Percentiles rank a stretch among this genome's conserved stretches.
Evolutionary conservation across 1,140 invertebrate species (phyloP).

Genomic region (Drosophila nannoptera): DNA sequence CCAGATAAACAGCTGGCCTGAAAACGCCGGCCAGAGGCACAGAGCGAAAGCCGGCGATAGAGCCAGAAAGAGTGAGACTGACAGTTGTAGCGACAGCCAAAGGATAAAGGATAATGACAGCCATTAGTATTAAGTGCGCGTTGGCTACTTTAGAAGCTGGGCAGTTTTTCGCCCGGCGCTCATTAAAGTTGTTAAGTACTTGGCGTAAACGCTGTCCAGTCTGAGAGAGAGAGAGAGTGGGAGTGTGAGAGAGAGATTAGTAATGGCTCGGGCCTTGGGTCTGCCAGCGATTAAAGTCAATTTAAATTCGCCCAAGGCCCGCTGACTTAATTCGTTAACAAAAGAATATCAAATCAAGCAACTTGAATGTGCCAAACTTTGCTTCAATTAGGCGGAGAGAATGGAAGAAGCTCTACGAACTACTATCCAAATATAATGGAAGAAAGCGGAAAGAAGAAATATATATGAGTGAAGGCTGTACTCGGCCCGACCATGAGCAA

Average conservation of each 20-base stretch:
- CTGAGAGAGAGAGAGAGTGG: neutral
- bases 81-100: conserved; percentile 72
- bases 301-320: conserved; percentile 63
- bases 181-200: conserved; percentile 78
- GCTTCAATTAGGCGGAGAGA: conserved; percentile 23
- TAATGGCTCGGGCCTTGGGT: conserved; percentile 18
- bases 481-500: no score
- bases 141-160: conserved; percentile 62
- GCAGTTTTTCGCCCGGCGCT: conserved; percentile 44
- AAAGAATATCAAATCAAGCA: conserved; percentile 9
- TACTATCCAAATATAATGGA: neutral
- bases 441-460: neutral
- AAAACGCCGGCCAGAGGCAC: neutral
- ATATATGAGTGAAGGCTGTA: neutral
- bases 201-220: conserved; percentile 60
- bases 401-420: conserved; percentile 26
- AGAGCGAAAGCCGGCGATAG: neutral
- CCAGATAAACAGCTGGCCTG: conserved; percentile 53
- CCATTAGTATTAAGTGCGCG: conserved; percentile 77
- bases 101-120: conserved; percentile 77
- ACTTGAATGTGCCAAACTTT: conserved; percentile 18
- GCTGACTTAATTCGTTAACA: conserved; percentile 56
- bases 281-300: conserved; percentile 60
- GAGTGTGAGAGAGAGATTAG: conserved; percentile 5
- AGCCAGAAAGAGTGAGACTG: conserved; percentile 27